Evolutionary conservation across 2,888 invertebrate genomes (phyloP), one percentile per base, ranked within the genome.

Genomic region (Aromia moschata): DNA sequence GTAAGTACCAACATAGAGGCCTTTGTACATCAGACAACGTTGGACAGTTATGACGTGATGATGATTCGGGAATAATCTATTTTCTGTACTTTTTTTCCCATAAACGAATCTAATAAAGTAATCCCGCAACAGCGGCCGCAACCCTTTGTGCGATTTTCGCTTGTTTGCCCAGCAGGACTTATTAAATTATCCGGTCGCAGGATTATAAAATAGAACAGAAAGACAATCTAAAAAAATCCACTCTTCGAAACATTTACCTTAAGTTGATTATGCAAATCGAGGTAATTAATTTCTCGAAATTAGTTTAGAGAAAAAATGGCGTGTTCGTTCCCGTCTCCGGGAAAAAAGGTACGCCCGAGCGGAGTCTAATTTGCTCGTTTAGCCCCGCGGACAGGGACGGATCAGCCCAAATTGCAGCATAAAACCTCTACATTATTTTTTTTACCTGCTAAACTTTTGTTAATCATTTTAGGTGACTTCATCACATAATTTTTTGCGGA

Each of bases 261-360:
- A 67, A 67, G 57, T 60, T 62, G 62, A 67, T 67, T 67, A 67
- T 67, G 65, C 54, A 69, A 69, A 69, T 67, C 56, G 57, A 17
- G 56, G 53, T 60, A 65, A 64, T 68, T 65, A 65, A 60, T 67
- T 65, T 61, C 59, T 57, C 49, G 56, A 59, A 62, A 65, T 61
- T 55, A 55, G 55, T 60, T 56, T 56, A 53, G 54, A 53, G 43
- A 51, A 57, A 46, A 58, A 33, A 38, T 49, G 18, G 49, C 38
- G 5, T 12, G 44, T 38, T 18, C 20, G 38, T n/a, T n/a, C n/a
- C n/a, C n/a, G 18, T 11, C 36, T 18, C 47, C 36, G 37, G 37
- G 15, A 36, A 49, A 49, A 49, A 38, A 25, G 49, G 49, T 49
- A 36, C 11, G 36, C 47, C 36, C 20, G 36, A 20, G 37, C 36